These are phyloP conservation scores for Irena cyanogastra DNA, from an alignment of 2,113 vertebrate genomes.

Conservation along the genomic window DNA sequence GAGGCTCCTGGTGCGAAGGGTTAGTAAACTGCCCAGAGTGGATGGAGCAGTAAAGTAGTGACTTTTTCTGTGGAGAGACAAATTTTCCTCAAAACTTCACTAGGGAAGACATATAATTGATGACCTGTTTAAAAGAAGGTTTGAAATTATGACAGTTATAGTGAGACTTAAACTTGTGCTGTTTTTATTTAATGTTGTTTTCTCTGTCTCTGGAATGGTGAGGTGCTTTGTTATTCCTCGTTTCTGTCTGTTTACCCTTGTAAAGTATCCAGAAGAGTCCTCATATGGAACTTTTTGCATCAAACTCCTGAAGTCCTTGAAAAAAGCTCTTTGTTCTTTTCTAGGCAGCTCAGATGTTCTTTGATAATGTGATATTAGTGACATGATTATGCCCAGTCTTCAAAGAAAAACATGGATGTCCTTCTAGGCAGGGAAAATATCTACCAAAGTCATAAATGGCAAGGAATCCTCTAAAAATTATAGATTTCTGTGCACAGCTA, in stretches of 20 bases:
- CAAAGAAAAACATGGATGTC: neutral
- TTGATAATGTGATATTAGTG: conserved; percentile 4
- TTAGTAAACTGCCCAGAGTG: neutral
- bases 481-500: neutral
- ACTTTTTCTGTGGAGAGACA: neutral
- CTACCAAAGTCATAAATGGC: neutral
- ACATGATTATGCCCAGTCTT: neutral
- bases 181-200: neutral
- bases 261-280: neutral
- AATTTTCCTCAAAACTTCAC: neutral
- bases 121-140: neutral
- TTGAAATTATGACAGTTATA: neutral
- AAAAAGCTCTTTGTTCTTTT: conserved; percentile 6
- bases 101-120: neutral
- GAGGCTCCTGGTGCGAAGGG: neutral
- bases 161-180: neutral
- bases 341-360: neutral
- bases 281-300: neutral
- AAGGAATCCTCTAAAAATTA: neutral
- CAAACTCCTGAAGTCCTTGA: neutral
- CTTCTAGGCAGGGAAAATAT: neutral
- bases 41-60: neutral
- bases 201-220: neutral
- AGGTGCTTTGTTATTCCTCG: neutral
- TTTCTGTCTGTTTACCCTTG: neutral